Conservation (phyloP, 2,888 invertebrate species). For the Galerucella nymphaeae region DNA sequence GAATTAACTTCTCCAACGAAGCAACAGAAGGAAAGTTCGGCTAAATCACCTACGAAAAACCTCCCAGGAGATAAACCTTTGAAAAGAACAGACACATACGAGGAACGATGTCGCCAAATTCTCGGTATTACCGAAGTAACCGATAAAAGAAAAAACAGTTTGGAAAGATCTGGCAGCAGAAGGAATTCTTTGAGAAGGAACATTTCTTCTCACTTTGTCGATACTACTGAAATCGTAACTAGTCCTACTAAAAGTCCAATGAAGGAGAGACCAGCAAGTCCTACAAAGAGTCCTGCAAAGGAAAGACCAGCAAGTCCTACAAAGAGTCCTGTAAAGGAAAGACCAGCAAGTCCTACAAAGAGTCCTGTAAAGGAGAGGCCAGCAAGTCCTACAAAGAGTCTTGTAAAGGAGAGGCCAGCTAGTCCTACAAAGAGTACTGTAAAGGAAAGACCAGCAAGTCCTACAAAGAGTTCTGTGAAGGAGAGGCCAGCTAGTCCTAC, state of each 20-base stretch:
- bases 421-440: slow-evolving; percentile 41
- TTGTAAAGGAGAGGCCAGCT: too few species aligned
- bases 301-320: slow-evolving; percentile 25
- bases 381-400: slow-evolving; percentile 40
- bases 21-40: slow-evolving; percentile 12
- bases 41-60: slow-evolving; percentile 61
- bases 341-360: too few species aligned
- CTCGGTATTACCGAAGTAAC: slow-evolving; percentile 71
- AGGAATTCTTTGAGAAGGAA: slow-evolving; percentile 44
- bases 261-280: slow-evolving; percentile 18
- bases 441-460: too few species aligned
- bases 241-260: slow-evolving; percentile 26
- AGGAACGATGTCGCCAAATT: slow-evolving; percentile 78
- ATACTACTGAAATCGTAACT: slow-evolving; percentile 11
- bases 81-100: slow-evolving; percentile 77
- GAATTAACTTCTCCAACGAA: slow-evolving; percentile 48
- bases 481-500: slow-evolving; percentile 41
- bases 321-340: slow-evolving; percentile 40
- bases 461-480: slow-evolving; percentile 37
- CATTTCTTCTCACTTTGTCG: slow-evolving; percentile 34
- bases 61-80: slow-evolving; percentile 65
- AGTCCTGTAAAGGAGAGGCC: slow-evolving; percentile 41
- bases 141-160: slow-evolving; percentile 50
- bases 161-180: slow-evolving; percentile 44
- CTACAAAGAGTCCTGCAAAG: slow-evolving; percentile 45